phyloP scores from a whole-genome alignment of 2,888 invertebrate genomes.

The Sphaerophoria rueppellii region DNA sequence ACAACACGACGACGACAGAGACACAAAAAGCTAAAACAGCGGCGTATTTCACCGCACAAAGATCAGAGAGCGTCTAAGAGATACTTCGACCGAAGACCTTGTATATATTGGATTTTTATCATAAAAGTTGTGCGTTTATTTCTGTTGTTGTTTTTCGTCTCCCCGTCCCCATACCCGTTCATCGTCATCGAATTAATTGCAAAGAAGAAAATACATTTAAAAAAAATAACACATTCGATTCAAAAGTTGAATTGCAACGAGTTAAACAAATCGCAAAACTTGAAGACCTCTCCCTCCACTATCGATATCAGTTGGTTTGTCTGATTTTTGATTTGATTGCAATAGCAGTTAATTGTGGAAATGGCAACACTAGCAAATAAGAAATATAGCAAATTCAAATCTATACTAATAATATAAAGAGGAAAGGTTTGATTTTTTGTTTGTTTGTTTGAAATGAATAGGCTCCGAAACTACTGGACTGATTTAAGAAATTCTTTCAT shows the following conservation, averaged over 20 bases:
- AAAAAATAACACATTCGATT: neutral
- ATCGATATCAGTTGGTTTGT: constrained; percentile 25
- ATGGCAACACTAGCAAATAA: neutral
- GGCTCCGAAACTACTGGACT: too few species aligned
- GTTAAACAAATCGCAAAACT: constrained; percentile 56
- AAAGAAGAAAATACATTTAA: constrained; percentile 13
- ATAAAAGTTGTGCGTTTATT: constrained; percentile 18
- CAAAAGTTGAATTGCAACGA: constrained; percentile 52
- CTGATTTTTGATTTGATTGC: neutral
- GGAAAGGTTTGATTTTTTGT: neutral
- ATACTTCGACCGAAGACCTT: constrained; percentile 56
- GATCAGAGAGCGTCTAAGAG: constrained; percentile 70
- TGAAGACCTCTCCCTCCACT: constrained; percentile 68
- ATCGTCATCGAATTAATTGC: constrained; percentile 64
- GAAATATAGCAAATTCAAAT: neutral
- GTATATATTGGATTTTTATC: constrained; percentile 66
- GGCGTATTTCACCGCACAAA: constrained; percentile 61
- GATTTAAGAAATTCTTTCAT: too few species aligned
- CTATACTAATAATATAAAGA: neutral
- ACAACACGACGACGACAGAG: constrained; percentile 6
- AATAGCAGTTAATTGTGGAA: neutral
- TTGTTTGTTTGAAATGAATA: too few species aligned
- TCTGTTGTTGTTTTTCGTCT: constrained; percentile 36
- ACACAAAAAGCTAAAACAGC: constrained; percentile 13
- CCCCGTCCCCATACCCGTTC: constrained; percentile 28